A percentile compares a stretch with the other conserved stretches of the same genome.
These are phyloP conservation scores for Mormoops blainvillei DNA, from an alignment of 2,113 vertebrate species.

Conservation along the genomic window DNA sequence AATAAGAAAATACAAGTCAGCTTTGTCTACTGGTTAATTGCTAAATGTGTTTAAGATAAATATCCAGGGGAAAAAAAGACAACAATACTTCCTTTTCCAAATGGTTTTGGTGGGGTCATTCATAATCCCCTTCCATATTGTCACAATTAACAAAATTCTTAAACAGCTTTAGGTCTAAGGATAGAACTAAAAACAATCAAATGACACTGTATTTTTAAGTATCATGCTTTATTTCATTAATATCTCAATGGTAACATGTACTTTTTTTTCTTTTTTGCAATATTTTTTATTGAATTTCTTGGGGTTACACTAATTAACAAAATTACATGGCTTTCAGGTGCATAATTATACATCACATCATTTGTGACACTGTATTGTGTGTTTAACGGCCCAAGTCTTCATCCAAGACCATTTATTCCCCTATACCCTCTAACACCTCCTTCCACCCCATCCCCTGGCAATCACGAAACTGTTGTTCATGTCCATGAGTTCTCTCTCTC, in stretches of 20 bases:
- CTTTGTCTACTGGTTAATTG: neutral
- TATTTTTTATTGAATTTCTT: too few species aligned
- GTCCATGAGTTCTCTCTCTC: too few species aligned
- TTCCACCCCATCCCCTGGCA: too few species aligned
- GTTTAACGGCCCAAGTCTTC: too few species aligned
- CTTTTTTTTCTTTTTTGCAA: neutral
- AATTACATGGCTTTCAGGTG: too few species aligned
- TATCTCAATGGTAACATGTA: neutral
- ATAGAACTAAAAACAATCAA: neutral
- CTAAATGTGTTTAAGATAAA: neutral
- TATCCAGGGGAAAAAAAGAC: neutral
- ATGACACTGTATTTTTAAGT: neutral
- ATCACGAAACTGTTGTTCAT: too few species aligned
- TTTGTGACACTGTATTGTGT: too few species aligned
- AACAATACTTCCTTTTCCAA: neutral
- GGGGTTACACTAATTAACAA: too few species aligned
- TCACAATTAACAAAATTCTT: neutral
- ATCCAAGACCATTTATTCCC: too few species aligned
- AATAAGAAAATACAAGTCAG: conserved; percentile 44
- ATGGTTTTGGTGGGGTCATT: neutral
- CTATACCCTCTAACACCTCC: too few species aligned
- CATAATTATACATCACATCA: too few species aligned
- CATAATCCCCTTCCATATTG: neutral
- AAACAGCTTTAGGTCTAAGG: neutral
- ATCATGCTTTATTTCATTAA: neutral